Evolutionary conservation across 2,113 vertebrate species (phyloP), one percentile per base, ranked within the genome.

Genomic region (Malurus elegans): DNA sequence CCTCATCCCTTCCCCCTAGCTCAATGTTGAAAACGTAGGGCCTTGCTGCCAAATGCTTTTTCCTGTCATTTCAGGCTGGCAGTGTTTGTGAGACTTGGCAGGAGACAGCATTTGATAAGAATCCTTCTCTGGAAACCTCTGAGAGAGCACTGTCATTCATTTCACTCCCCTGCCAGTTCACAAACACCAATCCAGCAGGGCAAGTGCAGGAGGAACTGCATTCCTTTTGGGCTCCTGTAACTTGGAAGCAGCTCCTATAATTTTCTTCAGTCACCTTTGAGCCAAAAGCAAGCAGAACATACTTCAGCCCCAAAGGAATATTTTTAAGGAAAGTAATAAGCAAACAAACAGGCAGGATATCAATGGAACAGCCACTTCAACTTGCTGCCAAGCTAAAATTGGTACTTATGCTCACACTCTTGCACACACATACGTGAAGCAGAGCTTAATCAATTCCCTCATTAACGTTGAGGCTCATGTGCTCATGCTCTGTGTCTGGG

Each of bases 381-480:
- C 65, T 38, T 93, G 53, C 84, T 90, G 87, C 85, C 67, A 86
- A 70, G 75, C 29, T 93, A 24, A 81, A 96, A 93, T 84, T 89
- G 79, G 48, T 86, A 53, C 72, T 81, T 90, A 58, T 4, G 73
- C 67, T 96, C 67, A 86, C 86, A 80, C 72, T 88, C 61, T 88
- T 93, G 75, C 87, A 90, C 90, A 90, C 50, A 62, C 53, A 90
- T 92, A 92, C 18, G 3, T 95, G 72, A 94, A 94, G 83, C 85
- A 95, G 72, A 95, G 34, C 79, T 94, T 90, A 96, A 90, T 95
- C 90, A 75, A 84, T 75, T 91, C 65, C 69, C 92, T 96, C 91
- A 91, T 95, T 95, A 96, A 93, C 88, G 72, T 86, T 80, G 90
- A 92, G 90, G 64, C 91, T 92, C 94, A 74, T 95, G 95, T 88